A percentile compares a stretch with the other conserved stretches of the same genome.
These are phyloP conservation scores for Neotoxoptera formosana DNA, from an alignment of 1,140 invertebrate genomes.

Conservation along the genomic window DNA sequence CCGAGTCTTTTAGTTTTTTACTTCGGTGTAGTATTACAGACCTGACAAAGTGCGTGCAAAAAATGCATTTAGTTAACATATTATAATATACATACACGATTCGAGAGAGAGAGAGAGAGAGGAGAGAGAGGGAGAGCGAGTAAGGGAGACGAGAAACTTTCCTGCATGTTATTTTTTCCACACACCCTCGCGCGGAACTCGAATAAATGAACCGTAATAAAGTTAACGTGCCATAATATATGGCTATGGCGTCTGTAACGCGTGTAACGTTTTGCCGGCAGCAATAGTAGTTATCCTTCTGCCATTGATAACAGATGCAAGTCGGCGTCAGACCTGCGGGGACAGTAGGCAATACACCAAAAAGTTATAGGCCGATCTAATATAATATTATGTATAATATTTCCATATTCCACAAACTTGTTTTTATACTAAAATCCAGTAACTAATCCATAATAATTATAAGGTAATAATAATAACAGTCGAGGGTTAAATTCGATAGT, in stretches of 20 bases:
- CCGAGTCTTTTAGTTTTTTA: not conserved
- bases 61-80: not conserved
- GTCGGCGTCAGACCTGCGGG: not conserved
- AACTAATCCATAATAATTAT: not conserved
- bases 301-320: not conserved
- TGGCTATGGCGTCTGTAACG: not conserved
- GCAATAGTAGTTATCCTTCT: too few species aligned
- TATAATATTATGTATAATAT: too few species aligned
- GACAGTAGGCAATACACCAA: not conserved
- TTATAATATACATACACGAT: not conserved
- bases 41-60: not conserved
- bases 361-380: not conserved
- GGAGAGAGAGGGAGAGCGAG: too few species aligned
- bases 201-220: conserved; percentile 46
- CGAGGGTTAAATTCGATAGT: not conserved
- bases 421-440: not conserved
- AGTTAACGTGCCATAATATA: conserved; percentile 18
- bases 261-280: not conserved
- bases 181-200: not conserved
- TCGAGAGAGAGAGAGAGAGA: not conserved
- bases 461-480: too few species aligned
- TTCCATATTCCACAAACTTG: not conserved
- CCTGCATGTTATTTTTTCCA: not conserved
- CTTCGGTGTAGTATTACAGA: not conserved
- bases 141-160: not conserved